phyloP scores from a whole-genome alignment of 2,797 vertebrate genomes.

The Arnoldichthys spilopterus region DNA sequence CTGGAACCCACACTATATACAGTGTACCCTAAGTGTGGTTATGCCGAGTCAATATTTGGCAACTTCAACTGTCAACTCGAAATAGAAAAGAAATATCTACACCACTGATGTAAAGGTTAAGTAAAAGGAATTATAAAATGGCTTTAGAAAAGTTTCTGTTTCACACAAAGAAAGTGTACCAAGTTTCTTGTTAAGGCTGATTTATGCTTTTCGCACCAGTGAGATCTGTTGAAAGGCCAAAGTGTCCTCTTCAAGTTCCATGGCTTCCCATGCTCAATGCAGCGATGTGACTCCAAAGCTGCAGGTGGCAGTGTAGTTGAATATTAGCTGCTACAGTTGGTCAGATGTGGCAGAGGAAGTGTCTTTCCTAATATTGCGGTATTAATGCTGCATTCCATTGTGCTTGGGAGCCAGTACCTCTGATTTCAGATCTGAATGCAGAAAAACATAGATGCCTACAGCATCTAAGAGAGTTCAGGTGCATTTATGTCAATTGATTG shows the following conservation, averaged over 20 bases:
- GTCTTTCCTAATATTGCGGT: neutral
- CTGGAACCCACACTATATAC: conserved; percentile 18
- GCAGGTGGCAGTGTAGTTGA: conserved; percentile 2
- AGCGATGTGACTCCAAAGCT: neutral
- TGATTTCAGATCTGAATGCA: neutral
- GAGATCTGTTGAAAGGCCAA: neutral
- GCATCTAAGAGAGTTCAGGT: neutral
- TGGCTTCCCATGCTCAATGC: neutral
- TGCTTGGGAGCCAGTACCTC: neutral
- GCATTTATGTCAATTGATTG: neutral
- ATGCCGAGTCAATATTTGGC: conserved; percentile 52
- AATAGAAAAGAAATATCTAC: conserved; percentile 13
- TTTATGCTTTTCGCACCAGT: conserved; percentile 30
- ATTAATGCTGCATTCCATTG: neutral
- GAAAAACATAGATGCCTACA: neutral
- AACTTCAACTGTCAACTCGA: conserved; percentile 21
- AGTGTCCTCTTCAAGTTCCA: neutral
- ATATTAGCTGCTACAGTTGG: neutral
- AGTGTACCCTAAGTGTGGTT: conserved; percentile 35
- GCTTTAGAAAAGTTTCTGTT: conserved; percentile 44
- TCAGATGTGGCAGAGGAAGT: too few species aligned
- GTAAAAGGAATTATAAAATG: conserved; percentile 43
- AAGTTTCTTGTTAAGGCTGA: conserved; percentile 24
- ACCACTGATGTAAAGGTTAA: conserved; percentile 1
- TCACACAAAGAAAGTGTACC: conserved; percentile 47